Percentiles rank a stretch among this genome's conserved stretches.
phyloP scores from a whole-genome alignment of 1,140 invertebrate species.

The Palaemon carinicauda region DNA sequence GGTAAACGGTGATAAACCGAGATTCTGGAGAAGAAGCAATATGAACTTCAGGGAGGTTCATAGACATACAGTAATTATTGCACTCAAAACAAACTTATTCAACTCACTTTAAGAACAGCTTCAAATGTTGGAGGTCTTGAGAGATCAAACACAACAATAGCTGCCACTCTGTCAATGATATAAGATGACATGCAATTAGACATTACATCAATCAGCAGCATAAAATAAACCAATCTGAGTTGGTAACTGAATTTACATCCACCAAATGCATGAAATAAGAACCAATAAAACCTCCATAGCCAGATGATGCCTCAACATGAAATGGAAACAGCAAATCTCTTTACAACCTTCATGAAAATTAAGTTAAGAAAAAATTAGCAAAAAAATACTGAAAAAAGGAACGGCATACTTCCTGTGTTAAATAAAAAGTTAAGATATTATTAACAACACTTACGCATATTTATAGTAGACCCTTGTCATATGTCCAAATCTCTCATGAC shows the following conservation, averaged over 20 bases:
- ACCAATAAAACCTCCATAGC: too few relatives aligned
- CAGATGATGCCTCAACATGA: too few relatives aligned
- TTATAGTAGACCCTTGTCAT: slow-evolving; percentile 67
- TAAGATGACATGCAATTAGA: slow-evolving; percentile 34
- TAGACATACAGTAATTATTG: slow-evolving; percentile 49
- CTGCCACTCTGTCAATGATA: slow-evolving; percentile 66
- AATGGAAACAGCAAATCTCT: too few relatives aligned
- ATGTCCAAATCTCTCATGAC: slow-evolving; percentile 67
- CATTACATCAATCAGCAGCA: not conserved
- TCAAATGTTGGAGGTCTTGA: slow-evolving; percentile 64
- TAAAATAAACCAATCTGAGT: not conserved
- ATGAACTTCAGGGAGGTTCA: too few relatives aligned
- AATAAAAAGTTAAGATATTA: not conserved
- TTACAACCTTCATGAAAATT: too few relatives aligned
- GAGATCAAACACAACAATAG: slow-evolving; percentile 65
- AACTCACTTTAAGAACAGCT: slow-evolving; percentile 69
- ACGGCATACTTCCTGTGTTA: too few relatives aligned
- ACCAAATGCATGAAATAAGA: too few relatives aligned
- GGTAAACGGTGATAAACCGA: too few relatives aligned
- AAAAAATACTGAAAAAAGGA: too few relatives aligned
- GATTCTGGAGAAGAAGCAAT: too few relatives aligned
- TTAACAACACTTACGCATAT: slow-evolving; percentile 68
- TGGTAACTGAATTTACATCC: too few relatives aligned
- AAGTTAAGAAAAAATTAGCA: too few relatives aligned
- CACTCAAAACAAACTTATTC: slow-evolving; percentile 56